Evolutionary conservation across 2,888 invertebrate species (phyloP).

Genomic region (Diploptera punctata): DNA sequence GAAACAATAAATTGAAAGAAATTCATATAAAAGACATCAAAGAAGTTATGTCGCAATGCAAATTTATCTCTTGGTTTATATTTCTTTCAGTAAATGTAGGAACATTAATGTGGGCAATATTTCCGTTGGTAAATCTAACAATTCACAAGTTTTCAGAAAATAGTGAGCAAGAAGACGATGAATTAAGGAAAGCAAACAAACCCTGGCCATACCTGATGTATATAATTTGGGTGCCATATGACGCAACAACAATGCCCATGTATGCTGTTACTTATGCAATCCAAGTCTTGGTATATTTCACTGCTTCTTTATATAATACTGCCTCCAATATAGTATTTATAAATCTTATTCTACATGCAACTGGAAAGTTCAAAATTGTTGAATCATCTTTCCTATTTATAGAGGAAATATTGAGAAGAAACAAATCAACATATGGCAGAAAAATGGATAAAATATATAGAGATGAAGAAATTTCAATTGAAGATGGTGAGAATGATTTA

Average conservation of each 20-base stretch:
- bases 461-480: too few relatives aligned
- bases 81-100: background rate
- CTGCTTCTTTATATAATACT: background rate
- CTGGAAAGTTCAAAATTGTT: slow-evolving; percentile 1
- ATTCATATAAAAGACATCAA: background rate
- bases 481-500: too few relatives aligned
- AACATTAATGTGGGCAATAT: slow-evolving; percentile 4
- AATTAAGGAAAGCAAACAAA: background rate
- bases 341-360: slow-evolving; percentile 3
- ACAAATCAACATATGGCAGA: too few relatives aligned
- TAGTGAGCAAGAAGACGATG: background rate
- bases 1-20: background rate
- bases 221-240: slow-evolving; percentile 13
- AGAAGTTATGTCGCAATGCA: background rate
- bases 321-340: background rate
- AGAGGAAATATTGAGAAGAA: background rate
- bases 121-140: background rate
- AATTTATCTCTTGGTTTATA: background rate
- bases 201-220: slow-evolving; percentile 3
- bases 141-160: background rate
- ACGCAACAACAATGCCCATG: background rate
- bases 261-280: slow-evolving; percentile 2
- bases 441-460: too few relatives aligned
- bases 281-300: background rate
- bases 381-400: background rate